Base-by-base conservation (phyloP, 1,140 invertebrate genomes). In the Venustaconcha ellipsiformis region DNA sequence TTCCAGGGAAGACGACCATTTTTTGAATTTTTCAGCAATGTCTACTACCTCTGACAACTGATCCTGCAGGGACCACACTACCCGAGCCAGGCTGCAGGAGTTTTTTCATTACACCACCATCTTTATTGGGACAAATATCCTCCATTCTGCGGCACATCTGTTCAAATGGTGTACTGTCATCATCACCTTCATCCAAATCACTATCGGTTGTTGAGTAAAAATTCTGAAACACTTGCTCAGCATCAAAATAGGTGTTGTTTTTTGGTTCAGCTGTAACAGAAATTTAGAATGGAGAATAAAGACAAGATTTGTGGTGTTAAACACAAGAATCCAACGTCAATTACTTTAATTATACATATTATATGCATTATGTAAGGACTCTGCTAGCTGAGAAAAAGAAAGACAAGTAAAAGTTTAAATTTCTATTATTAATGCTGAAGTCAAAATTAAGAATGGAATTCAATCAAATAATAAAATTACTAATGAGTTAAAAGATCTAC, bases 41-140 rank as follows among this genome's bases (percentile, higher is more conserved):
- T 48, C 18, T 57, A 30, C 74, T 73, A 59, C 79, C 81, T 62
- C 77, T 69, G 14, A 82, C 82, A 30, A 81, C 23, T 15, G 82
- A 70, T 5, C 72, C 72, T 12, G 15, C 14, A 1, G 81, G 78
- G 14, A 82, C 78, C 15, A 76, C 57, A 6, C 62, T 15, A 0
- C 84, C 84, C 14, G 73, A 48, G 4, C 84, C 82, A n/a, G 67
- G 70, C 57, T 68, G 75, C 14, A 83, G 17, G 12, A 82, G 18
- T 60, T 71, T 78, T 64, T 85, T 85, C 62, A 80, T 66, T 1
- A 85, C 73, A 1, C 83, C 81, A 0, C 79, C 79, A 75, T 82
- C 79, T 56, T 62, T 57, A 17, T 67, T 68, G 14, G 71, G 78
- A 17, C 70, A 76, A 26, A 84, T 72, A 59, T 84, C 81, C 23